A percentile compares a stretch with the other conserved stretches of the same genome.
phyloP scores from a whole-genome alignment of 2,113 vertebrate species.

The Acinonyx jubatus region DNA sequence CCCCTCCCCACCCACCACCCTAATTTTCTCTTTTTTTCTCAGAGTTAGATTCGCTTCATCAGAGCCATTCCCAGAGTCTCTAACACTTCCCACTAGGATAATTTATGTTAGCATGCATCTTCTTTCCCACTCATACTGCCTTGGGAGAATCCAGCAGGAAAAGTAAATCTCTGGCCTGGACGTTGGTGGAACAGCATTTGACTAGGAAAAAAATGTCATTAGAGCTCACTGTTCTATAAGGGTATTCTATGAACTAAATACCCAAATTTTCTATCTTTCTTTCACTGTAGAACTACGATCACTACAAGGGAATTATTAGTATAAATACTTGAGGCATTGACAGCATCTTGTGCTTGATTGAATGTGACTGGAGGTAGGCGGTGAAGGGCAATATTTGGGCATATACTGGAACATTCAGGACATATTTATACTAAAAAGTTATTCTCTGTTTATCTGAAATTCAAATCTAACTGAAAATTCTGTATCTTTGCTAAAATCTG shows the following conservation, averaged over 20 bases:
- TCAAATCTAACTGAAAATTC: slow-evolving; percentile 3
- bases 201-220: slow-evolving; percentile 23
- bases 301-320: not conserved
- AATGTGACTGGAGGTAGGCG: not conserved
- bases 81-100: not conserved
- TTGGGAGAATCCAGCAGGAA: not conserved
- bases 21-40: not conserved
- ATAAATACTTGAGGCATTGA: not conserved
- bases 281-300: not conserved
- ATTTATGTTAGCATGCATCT: not conserved
- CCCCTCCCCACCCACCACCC: not conserved
- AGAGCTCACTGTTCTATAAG: slow-evolving; percentile 27
- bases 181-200: not conserved
- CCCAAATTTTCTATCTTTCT: not conserved
- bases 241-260: slow-evolving; percentile 1
- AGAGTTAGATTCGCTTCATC: not conserved
- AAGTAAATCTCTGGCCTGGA: not conserved
- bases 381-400: not conserved
- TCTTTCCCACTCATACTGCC: not conserved
- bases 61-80: not conserved
- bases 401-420: not conserved
- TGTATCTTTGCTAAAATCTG: slow-evolving; percentile 53
- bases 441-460: slow-evolving; percentile 34
- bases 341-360: not conserved
- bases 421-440: not conserved